These are phyloP conservation scores for Brenthis ino DNA, from an alignment of 2,888 invertebrate species.

Conservation along the genomic window DNA sequence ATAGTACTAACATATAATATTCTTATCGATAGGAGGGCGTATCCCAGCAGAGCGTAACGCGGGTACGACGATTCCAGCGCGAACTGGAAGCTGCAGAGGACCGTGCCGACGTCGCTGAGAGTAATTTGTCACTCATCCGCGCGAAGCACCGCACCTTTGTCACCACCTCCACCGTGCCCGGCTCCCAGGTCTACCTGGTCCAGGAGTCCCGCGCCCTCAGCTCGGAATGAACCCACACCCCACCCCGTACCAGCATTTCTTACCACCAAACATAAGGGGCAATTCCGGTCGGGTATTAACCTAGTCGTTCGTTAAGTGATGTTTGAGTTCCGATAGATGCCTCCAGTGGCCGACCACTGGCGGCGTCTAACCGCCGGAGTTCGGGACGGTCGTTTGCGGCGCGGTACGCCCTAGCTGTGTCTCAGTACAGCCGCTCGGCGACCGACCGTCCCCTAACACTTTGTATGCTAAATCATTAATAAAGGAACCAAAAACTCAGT, in stretches of 20 bases:
- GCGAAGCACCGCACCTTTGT: conserved; percentile 99
- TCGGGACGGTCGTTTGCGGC: conserved; percentile 74
- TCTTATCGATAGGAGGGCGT: conserved; percentile 88
- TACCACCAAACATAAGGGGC: conserved; percentile 65
- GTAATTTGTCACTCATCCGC: conserved; percentile 96
- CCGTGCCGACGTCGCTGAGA: conserved; percentile 96
- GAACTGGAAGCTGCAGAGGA: conserved; percentile 99
- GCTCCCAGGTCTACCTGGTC: conserved; percentile 94
- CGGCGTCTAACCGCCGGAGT: conserved; percentile 41
- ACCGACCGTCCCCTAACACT: conserved; percentile 70
- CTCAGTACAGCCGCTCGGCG: conserved; percentile 66
- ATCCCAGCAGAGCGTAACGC: conserved; percentile 95
- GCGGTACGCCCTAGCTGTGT: conserved; percentile 77
- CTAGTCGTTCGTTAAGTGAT: conserved; percentile 78
- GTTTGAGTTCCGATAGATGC: conserved; percentile 57
- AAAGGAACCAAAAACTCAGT: conserved; percentile 74
- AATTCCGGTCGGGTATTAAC: conserved; percentile 81
- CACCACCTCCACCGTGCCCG: conserved; percentile 95
- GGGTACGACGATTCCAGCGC: conserved; percentile 98
- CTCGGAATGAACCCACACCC: conserved; percentile 45
- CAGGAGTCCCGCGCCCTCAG: conserved; percentile 89
- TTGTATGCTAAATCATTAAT: conserved; percentile 69
- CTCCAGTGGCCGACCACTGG: conserved; percentile 73
- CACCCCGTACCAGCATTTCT: conserved; percentile 74
- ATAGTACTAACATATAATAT: too few relatives aligned